These are phyloP conservation scores for Mesoligia furuncula DNA, from an alignment of 2,888 invertebrate genomes.

Conservation along the genomic window DNA sequence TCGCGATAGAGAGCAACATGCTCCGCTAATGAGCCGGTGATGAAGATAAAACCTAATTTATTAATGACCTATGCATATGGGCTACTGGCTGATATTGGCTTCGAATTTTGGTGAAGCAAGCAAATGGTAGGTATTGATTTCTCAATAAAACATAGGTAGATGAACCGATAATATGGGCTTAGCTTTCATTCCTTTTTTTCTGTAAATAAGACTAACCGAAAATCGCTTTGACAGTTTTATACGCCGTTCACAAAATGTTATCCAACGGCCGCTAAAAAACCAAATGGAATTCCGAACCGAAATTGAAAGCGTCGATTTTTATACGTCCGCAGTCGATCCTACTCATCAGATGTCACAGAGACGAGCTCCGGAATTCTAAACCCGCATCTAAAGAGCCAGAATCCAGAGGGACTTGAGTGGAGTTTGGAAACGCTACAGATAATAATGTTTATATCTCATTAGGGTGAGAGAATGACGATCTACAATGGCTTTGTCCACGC, in stretches of 20 bases:
- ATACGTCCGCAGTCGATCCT: constrained; percentile 55
- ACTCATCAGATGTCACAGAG: constrained; percentile 63
- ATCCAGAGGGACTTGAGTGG: constrained; percentile 39
- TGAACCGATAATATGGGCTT: not conserved
- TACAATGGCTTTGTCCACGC: constrained; percentile 46
- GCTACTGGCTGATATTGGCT: not conserved
- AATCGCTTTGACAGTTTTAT: constrained; percentile 54
- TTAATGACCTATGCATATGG: constrained; percentile 67
- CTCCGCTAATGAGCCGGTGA: constrained; percentile 83
- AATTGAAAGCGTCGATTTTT: constrained; percentile 64
- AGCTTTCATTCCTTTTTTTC: constrained; percentile 13
- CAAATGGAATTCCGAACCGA: constrained; percentile 57
- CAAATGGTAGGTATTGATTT: not conserved
- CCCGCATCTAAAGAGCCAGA: constrained; percentile 49
- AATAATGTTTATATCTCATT: constrained; percentile 64
- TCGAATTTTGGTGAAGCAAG: not conserved
- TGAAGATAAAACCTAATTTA: constrained; percentile 85
- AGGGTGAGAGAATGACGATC: constrained; percentile 51
- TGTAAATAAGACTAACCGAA: constrained; percentile 37
- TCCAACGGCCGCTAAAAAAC: constrained; percentile 58
- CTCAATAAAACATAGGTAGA: not conserved
- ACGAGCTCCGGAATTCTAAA: constrained; percentile 55
- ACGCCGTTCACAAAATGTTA: constrained; percentile 60
- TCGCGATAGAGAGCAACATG: constrained; percentile 81
- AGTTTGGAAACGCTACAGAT: constrained; percentile 57